Conservation (phyloP, 2,797 vertebrate species). For the Diplodus sargus region DNA sequence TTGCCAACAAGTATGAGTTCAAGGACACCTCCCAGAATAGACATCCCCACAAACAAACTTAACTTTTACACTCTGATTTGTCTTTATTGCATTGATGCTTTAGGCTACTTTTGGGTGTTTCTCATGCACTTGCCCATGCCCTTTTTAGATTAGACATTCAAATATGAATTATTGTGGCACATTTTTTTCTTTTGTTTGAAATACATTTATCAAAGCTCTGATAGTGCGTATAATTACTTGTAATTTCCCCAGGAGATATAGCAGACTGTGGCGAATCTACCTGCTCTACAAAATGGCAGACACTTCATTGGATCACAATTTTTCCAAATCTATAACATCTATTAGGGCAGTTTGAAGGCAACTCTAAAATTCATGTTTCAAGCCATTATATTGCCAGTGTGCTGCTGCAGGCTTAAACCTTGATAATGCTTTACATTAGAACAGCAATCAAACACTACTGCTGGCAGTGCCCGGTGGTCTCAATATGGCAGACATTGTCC, state of each 20-base stretch:
- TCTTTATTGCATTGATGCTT: conserved; percentile 18
- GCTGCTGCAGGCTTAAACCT: conserved; percentile 11
- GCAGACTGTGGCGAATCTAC: not conserved
- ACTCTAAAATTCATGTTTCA: not conserved
- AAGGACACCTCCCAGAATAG: conserved; percentile 4
- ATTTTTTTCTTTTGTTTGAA: not conserved
- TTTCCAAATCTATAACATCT: not conserved
- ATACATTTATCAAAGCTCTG: not conserved
- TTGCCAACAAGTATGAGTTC: conserved; percentile 3
- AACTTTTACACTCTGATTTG: not conserved
- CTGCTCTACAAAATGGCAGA: not conserved
- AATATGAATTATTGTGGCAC: not conserved
- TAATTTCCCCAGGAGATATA: not conserved
- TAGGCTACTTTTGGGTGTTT: not conserved
- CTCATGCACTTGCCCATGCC: not conserved
- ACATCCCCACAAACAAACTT: not conserved
- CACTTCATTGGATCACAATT: not conserved
- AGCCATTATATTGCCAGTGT: conserved; percentile 9
- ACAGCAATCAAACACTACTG: conserved; percentile 11
- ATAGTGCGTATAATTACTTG: not conserved
- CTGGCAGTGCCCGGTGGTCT: conserved; percentile 12
- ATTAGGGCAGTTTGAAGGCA: conserved; percentile 13
- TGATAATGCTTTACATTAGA: not conserved
- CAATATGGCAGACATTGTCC: conserved; percentile 6
- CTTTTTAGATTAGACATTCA: not conserved